Conservation (phyloP, 2,113 vertebrate genomes). For the Epinephelus lanceolatus region DNA sequence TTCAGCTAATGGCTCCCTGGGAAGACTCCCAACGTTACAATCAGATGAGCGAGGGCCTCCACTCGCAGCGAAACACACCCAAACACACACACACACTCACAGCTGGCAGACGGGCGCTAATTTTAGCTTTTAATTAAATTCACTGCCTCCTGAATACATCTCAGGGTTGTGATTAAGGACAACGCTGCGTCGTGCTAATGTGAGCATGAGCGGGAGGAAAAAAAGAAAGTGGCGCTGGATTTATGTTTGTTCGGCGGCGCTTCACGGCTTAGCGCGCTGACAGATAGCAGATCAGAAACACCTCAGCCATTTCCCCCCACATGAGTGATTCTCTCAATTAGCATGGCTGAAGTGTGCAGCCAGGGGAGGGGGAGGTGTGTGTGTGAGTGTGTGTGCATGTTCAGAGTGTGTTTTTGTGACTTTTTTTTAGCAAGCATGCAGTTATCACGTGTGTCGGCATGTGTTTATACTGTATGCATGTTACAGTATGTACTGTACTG, state of each 20-base stretch:
- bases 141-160: constrained; percentile 40
- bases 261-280: constrained; percentile 6
- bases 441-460: constrained; percentile 7
- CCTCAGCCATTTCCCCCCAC: not conserved
- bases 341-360: not conserved
- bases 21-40: constrained; percentile 19
- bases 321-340: constrained; percentile 37
- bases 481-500: no score
- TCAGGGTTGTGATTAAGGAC: constrained; percentile 51
- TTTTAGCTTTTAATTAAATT: constrained; percentile 64
- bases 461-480: constrained; percentile 25
- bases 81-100: constrained; percentile 14
- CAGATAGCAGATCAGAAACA: constrained; percentile 35
- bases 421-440: not conserved
- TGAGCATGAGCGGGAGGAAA: not conserved
- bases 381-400: not conserved
- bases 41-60: constrained; percentile 18
- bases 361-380: not conserved
- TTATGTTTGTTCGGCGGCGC: not conserved
- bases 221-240: not conserved
- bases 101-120: constrained; percentile 29
- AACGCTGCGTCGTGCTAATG: constrained; percentile 17
- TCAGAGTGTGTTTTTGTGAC: not conserved
- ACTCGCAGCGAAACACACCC: not conserved
- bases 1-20: constrained; percentile 48